Base-by-base conservation (phyloP, 1,140 invertebrate species). In the Platyura marginata region DNA sequence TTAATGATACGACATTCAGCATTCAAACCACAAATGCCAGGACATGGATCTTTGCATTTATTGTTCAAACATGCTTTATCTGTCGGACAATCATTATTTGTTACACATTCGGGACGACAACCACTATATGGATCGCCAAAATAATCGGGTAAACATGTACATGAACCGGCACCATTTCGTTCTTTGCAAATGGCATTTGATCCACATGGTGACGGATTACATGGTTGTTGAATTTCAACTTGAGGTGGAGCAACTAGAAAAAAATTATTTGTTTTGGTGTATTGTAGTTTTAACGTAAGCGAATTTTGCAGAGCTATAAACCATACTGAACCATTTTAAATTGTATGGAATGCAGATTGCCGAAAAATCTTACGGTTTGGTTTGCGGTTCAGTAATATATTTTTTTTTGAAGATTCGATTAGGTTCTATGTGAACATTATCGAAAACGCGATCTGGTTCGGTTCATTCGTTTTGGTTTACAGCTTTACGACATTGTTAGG, bases 41-140 rank as follows among this genome's bases (percentile, higher is more conserved):
- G 66, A 53, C 83, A 88, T 21, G 83, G 82, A 62, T 87, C 73
- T 51, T 75, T 61, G 55, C 84, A 87, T 51, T 81, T 74, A 54
- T 79, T 73, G 49, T 77, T 75, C 15, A 83, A 63, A 62, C 85
- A 89, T 21, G 80, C 73, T 42, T 77, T 64, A 47, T 81, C 69
- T 50, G 72, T 75, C 3, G 74, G 67, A 57, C 84, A 89, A 48
- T 87, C 81, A 8, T 73, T 69, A 52, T 79, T 79, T 21, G 74
- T 65, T 2, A 76, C 65, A 61, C 81, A 84, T 60, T 84, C 80
- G 2, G 80, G 77, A 48, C 72, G 72, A 48, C 80, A 80, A 21
- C 74, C 76, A 13, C 70, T 66, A 48, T 79, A 79, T 4, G 77
- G 74, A 61, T 81, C 78, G 40, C 81, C 81, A 36, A 81, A 71